Conservation (phyloP, 2,888 invertebrate species). For the Ischnura elegans region DNA sequence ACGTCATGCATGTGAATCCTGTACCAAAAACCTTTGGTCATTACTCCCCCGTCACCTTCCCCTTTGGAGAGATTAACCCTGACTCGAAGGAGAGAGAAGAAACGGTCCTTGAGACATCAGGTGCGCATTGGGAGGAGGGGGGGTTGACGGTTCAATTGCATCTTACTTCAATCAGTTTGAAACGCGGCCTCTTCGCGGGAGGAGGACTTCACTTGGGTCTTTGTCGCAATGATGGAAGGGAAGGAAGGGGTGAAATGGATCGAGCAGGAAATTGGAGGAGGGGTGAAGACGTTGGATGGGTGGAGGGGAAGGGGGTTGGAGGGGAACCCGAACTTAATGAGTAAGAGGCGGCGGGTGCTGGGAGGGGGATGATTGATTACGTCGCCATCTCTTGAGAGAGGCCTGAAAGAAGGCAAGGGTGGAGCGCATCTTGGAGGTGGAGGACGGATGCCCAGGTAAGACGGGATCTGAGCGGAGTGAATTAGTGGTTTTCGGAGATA, state of each 20-base stretch:
- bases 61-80: not conserved
- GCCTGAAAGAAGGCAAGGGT: not conserved
- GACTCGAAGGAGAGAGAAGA: not conserved
- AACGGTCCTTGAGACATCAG: not conserved
- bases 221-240: not conserved
- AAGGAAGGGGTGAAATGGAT: not conserved
- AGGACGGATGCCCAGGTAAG: not conserved
- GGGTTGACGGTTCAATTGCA: not conserved
- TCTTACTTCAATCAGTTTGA: constrained; percentile 28
- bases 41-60: not conserved
- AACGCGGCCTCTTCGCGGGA: not conserved
- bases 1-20: no score
- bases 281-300: not conserved
- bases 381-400: not conserved
- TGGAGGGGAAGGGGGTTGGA: not conserved
- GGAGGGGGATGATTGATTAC: constrained; percentile 7
- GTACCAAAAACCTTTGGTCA: no score
- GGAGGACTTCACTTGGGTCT: not conserved
- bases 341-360: not conserved
- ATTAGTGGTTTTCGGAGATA: constrained; percentile 17
- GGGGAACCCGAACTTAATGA: not conserved
- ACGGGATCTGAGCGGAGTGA: not conserved
- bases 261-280: no score
- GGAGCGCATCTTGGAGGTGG: not conserved
- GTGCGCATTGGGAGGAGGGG: not conserved